Evolutionary conservation across 2,888 invertebrate species (phyloP).

Genomic region (Nymphalis c-album): DNA sequence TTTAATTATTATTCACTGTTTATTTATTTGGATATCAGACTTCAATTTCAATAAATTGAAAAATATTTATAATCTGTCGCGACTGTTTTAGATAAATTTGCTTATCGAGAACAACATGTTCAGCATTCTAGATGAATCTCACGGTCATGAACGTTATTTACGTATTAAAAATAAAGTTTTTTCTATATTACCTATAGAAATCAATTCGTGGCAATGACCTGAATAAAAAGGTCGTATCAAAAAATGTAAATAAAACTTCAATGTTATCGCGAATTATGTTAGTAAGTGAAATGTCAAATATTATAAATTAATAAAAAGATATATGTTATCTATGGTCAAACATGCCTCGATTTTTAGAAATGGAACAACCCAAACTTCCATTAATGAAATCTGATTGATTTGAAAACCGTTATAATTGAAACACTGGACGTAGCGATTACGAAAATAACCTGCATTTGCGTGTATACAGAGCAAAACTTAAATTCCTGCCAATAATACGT

Average conservation of each 20-base stretch:
- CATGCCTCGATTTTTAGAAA: neutral
- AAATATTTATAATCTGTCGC: no score
- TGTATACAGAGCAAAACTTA: conserved; percentile 58
- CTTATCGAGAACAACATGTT: neutral
- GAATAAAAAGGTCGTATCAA: conserved; percentile 36
- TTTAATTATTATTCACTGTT: conserved; percentile 9
- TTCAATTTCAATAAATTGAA: no score
- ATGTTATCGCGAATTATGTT: conserved; percentile 36
- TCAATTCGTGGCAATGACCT: conserved; percentile 30
- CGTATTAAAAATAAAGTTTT: neutral
- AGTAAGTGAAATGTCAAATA: conserved; percentile 6
- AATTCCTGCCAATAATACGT: conserved; percentile 70
- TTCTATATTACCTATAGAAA: conserved; percentile 11
- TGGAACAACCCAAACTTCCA: neutral
- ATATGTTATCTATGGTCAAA: neutral
- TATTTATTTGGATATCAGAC: no score
- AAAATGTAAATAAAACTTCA: conserved; percentile 39
- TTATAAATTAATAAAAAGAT: neutral
- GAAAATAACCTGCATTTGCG: conserved; percentile 58
- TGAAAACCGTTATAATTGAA: conserved; percentile 20
- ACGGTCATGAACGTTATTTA: conserved; percentile 7
- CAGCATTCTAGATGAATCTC: conserved; percentile 5
- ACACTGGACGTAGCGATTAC: conserved; percentile 36
- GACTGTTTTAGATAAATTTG: neutral
- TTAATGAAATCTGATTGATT: conserved; percentile 11